Conservation (phyloP, 2,113 vertebrate genomes). For the Cinclus cinclus region DNA sequence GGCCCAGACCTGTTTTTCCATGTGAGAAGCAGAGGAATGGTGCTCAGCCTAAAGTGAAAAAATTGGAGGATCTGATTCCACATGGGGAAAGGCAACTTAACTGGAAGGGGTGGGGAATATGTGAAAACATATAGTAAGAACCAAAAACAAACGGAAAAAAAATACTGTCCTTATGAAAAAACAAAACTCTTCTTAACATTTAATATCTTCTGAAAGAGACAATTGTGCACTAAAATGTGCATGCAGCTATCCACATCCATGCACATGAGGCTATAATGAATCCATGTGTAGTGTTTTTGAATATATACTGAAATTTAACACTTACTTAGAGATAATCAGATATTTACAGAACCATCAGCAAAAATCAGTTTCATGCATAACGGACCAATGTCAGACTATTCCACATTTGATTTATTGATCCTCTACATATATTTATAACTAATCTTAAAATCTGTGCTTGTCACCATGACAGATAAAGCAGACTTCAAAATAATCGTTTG, state of each 20-base stretch:
- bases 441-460: constrained; percentile 39
- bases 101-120: not conserved
- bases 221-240: not conserved
- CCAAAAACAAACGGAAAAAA: rapidly evolving
- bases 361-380: not conserved
- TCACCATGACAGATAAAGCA: constrained; percentile 20
- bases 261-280: not conserved
- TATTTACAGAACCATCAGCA: not conserved
- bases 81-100: not conserved
- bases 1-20: not conserved
- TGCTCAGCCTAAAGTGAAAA: not conserved
- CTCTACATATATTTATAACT: constrained; percentile 23
- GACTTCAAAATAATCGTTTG: constrained; percentile 31
- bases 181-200: not conserved
- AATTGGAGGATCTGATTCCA: not conserved
- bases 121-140: not conserved
- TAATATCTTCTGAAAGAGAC: not conserved
- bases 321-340: not conserved
- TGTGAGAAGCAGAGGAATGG: not conserved
- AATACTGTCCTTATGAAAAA: not conserved
- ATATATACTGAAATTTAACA: not conserved
- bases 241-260: not conserved
- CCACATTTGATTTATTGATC: not conserved
- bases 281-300: not conserved
- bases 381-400: not conserved